These are phyloP conservation scores for Lochmaea capreae DNA, from an alignment of 2,888 invertebrate genomes.

Conservation along the genomic window DNA sequence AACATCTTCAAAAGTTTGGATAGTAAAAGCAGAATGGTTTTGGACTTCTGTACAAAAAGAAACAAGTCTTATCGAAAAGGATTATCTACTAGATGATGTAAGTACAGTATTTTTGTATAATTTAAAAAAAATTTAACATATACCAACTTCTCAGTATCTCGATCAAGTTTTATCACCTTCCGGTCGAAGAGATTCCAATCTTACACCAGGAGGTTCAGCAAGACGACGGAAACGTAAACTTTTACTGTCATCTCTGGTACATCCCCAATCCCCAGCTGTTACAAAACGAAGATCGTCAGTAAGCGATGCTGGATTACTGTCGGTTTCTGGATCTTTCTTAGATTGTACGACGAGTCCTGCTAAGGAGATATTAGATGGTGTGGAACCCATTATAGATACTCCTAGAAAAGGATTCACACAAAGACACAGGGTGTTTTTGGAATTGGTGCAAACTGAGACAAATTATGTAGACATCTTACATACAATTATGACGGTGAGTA, in stretches of 20 bases:
- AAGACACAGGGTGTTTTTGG: constrained; percentile 87
- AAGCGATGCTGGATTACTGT: constrained; percentile 85
- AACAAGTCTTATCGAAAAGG: constrained; percentile 89
- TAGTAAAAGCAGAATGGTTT: constrained; percentile 96
- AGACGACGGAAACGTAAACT: constrained; percentile 84
- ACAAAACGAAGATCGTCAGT: constrained; percentile 88
- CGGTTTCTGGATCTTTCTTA: constrained; percentile 88
- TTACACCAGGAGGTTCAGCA: constrained; percentile 66
- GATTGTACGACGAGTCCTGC: constrained; percentile 88
- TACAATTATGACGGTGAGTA: constrained; percentile 87
- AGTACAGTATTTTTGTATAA: constrained; percentile 10
- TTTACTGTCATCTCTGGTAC: constrained; percentile 69
- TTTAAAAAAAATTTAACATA: background rate
- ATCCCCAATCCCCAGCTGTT: constrained; percentile 68
- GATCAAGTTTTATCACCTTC: constrained; percentile 67
- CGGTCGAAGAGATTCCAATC: constrained; percentile 70
- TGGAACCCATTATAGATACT: constrained; percentile 67
- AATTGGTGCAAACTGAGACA: constrained; percentile 95
- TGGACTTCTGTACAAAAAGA: constrained; percentile 98
- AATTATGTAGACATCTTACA: constrained; percentile 97
- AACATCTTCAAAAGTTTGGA: constrained; percentile 73
- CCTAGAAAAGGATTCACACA: constrained; percentile 78
- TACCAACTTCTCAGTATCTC: constrained; percentile 62
- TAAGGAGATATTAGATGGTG: constrained; percentile 67
- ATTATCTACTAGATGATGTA: constrained; percentile 86